Evolutionary conservation across 2,888 invertebrate species (phyloP), one percentile per base, ranked within the genome.

Genomic region (Tiliacea citrago): DNA sequence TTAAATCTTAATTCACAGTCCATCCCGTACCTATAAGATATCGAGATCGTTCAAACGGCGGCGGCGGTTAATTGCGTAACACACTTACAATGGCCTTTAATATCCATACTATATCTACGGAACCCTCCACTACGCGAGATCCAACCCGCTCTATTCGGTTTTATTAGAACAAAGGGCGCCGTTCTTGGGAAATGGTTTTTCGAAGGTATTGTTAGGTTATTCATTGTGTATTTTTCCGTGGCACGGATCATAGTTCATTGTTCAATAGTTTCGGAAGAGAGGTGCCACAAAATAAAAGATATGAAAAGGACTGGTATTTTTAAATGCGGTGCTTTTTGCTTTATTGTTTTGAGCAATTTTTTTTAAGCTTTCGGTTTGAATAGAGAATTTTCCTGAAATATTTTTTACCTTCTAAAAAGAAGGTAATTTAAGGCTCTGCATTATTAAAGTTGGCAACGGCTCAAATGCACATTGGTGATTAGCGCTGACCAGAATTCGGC

Each of bases 151-250:
- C 58, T 77, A 3, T 0, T 58, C 35, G 13, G 57, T 91, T 91
- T 91, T 88, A 84, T 82, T 86, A 83, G 91, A 92, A 94, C 94
- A 94, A 95, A 92, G 92, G 85, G 78, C 68, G 82, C 86, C 83
- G 90, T 90, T 93, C 92, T 92, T 91, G 93, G 93, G 94, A 93
- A 94, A 93, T 90, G 90, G 88, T 86, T 90, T 90, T 90, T 88
- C 86, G 85, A 90, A 86, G 90, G 91, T 91, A 93, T 93, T 94
- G 93, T 93, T 92, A 87, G 75, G 73, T 74, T 73, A 80, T 82
- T 84, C 88, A 90, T 89, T 92, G 93, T 90, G 86, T 86, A 85
- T 88, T 90, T 91, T 91, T 91, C 91, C 91, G 89, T 85, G 86
- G 73, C 62, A 68, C 53, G 88, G 75, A 70, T 88, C 81, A 77